Conservation (phyloP, 1,140 invertebrate species). For the Trinorchestia longiramus region DNA sequence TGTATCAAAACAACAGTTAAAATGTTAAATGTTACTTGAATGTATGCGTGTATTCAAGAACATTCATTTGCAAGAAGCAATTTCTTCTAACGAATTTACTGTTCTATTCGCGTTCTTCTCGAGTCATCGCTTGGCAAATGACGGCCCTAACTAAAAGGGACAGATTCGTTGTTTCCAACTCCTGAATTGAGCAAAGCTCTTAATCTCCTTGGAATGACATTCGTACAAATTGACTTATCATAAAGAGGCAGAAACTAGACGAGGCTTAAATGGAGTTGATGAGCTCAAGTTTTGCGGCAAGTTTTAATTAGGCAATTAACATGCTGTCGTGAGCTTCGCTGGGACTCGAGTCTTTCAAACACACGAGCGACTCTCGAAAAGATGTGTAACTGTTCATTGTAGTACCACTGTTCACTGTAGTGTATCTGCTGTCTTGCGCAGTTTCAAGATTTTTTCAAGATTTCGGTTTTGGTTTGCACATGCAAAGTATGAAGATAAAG, state of each 20-base stretch:
- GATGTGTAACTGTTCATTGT: not conserved
- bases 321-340: not conserved
- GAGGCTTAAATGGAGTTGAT: constrained; percentile 26
- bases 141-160: not conserved
- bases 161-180: not conserved
- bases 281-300: constrained; percentile 21
- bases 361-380: not conserved
- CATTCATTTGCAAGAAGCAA: not conserved
- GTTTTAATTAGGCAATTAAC: constrained; percentile 34
- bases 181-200: not conserved
- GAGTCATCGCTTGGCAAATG: not conserved
- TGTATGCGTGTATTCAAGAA: not conserved
- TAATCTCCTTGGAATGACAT: not conserved
- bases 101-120: not conserved
- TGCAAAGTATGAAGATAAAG: no score
- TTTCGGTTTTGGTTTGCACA: not conserved
- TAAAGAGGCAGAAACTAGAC: constrained; percentile 19
- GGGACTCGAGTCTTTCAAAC: not conserved
- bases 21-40: not conserved
- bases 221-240: constrained; percentile 34
- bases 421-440: not conserved
- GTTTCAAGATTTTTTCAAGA: not conserved
- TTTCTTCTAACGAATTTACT: not conserved
- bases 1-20: not conserved
- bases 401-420: not conserved